Base-by-base conservation (phyloP, 2,888 invertebrate species). In the Nineta flava region DNA sequence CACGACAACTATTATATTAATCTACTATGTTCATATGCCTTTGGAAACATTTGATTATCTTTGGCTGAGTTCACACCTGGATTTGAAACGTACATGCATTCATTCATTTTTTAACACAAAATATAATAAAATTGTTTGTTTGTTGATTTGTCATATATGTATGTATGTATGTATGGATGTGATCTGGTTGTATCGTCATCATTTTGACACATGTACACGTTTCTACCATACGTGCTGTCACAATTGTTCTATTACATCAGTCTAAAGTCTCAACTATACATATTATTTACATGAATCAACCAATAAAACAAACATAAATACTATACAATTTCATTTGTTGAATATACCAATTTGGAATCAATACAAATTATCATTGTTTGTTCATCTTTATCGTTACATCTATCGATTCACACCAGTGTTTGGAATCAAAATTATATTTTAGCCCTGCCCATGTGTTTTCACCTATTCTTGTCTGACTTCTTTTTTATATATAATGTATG, bases 21-120 rank as follows among this genome's bases (percentile, higher is more conserved):
- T 26, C 46, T 46, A 46, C 46, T 46, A 46, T 46, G 46, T 46
- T 46, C 46, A 46, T 26, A 26, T 46, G 46, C 46, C 46, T 46
- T 46, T 46, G 46, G 46, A 46, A 46, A 46, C 46, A 46, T 32
- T 46, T 26, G 26, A 32, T 32, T 46, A 46, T 46, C 46, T 46
- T 46, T 46, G 46, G 46, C 46, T 46, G 46, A 38, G 38, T 38
- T 38, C 38, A 38, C 38, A 38, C 38, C 15, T 38, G 38, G 38
- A 38, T 13, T 38, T 38, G 38, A 38, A 38, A 38, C 38, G 38
- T 15, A 38, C 15, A 38, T 38, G 38, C 38, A 38, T 38, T 38
- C 15, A 13, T 38, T 38, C 15, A 13, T 38, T 38, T 1, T 38
- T 38, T 7, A 26, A 26, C 26, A 26, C 7, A 26, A 26, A 26